These are phyloP conservation scores for Morone saxatilis DNA, from an alignment of 2,113 vertebrate genomes.

Conservation along the genomic window DNA sequence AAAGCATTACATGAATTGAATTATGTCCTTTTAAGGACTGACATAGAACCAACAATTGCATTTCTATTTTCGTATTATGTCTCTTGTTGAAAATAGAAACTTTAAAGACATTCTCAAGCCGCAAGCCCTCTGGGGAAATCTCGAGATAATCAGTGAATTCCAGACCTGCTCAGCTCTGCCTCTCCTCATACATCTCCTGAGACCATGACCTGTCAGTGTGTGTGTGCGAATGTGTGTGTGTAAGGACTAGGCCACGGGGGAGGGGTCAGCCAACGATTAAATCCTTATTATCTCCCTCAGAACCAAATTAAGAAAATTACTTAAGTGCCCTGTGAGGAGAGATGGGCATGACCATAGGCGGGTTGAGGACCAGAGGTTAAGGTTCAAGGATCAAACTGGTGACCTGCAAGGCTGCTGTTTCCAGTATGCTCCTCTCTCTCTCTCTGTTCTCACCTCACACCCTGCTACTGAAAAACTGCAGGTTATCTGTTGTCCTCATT, in stretches of 20 bases:
- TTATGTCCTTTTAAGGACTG: conserved; percentile 46
- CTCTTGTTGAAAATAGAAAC: conserved; percentile 54
- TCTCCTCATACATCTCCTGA: conserved; percentile 56
- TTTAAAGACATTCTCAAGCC: conserved; percentile 43
- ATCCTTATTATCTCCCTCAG: conserved; percentile 72
- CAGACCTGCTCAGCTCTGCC: conserved; percentile 60
- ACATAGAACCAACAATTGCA: conserved; percentile 40
- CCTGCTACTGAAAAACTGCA: background rate
- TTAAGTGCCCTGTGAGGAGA: conserved; percentile 65
- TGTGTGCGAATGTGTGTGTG: conserved; percentile 38
- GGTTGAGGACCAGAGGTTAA: conserved; percentile 48
- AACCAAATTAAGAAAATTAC: conserved; percentile 76
- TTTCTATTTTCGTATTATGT: conserved; percentile 48
- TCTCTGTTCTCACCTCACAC: background rate
- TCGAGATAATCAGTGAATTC: conserved; percentile 77
- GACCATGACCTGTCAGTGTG: conserved; percentile 54
- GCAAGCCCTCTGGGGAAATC: conserved; percentile 70
- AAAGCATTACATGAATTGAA: conserved; percentile 12
- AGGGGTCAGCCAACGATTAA: conserved; percentile 62
- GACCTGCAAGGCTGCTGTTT: conserved; percentile 47
- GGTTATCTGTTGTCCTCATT: background rate
- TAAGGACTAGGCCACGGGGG: conserved; percentile 6
- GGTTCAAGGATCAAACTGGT: conserved; percentile 53
- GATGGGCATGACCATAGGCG: conserved; percentile 49
- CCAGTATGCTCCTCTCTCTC: background rate